phyloP scores from a whole-genome alignment of 2,797 vertebrate species.

The Callimico goeldii region DNA sequence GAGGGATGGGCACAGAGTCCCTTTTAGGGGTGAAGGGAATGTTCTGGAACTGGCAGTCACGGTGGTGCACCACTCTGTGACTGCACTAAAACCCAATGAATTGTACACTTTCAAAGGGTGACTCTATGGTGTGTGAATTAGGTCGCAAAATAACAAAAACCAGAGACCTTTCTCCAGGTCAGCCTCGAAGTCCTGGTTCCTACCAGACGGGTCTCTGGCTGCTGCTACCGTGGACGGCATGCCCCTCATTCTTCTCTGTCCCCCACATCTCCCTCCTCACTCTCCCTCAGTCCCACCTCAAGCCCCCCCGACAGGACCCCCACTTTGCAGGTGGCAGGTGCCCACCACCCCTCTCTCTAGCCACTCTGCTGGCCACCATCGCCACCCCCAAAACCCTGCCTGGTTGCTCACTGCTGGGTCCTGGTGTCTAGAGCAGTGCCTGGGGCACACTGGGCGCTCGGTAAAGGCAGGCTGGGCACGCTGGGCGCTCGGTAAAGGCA shows the following conservation, averaged over 20 bases:
- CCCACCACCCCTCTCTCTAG: not conserved
- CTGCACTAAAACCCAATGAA: not conserved
- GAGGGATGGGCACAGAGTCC: not conserved
- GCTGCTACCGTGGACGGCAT: not conserved
- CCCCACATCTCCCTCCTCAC: not conserved
- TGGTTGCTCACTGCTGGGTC: not conserved
- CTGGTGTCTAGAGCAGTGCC: not conserved
- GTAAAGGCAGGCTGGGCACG: too few species aligned
- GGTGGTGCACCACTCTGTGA: not conserved
- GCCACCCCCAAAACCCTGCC: not conserved
- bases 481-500: too few species aligned
- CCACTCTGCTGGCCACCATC: not conserved
- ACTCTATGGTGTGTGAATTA: not conserved
- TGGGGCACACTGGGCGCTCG: not conserved
- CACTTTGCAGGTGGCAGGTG: accelerated
- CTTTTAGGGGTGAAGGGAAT: not conserved
- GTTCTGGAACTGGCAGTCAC: not conserved
- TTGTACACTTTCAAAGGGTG: not conserved
- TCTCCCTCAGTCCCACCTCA: not conserved
- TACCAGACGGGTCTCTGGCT: accelerated
- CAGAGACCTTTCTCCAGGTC: not conserved
- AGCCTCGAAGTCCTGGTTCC: not conserved
- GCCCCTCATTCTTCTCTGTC: not conserved
- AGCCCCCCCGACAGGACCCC: not conserved
- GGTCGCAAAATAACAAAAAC: not conserved